These are phyloP conservation scores for Barbus barbus DNA, from an alignment of 2,113 vertebrate species.

Conservation along the genomic window DNA sequence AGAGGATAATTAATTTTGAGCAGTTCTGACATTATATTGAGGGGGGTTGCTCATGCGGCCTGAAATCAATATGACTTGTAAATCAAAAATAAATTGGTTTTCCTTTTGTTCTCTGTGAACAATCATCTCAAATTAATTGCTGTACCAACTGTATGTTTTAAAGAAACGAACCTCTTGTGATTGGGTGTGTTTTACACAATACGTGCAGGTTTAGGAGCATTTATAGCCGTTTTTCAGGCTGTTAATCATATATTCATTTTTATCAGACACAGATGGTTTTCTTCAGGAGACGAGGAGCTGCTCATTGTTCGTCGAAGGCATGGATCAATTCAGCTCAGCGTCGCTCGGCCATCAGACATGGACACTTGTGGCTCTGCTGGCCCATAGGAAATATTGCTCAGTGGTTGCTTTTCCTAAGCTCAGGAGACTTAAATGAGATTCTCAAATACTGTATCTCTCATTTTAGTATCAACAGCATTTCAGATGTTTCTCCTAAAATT, in stretches of 20 bases:
- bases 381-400: no score
- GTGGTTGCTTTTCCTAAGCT: no score
- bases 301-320: conserved; percentile 59
- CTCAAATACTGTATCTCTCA: no score
- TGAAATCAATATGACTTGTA: conserved; percentile 71
- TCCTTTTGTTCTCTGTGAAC: conserved; percentile 66
- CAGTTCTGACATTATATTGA: conserved; percentile 54
- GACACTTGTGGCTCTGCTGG: background rate
- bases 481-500: no score
- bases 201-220: conserved; percentile 63
- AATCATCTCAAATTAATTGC: conserved; percentile 69
- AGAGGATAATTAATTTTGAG: conserved; percentile 70
- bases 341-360: background rate
- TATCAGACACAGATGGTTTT: conserved; percentile 49
- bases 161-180: conserved; percentile 60
- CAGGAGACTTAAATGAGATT: no score
- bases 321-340: conserved; percentile 27
- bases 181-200: conserved; percentile 64
- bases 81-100: conserved; percentile 72
- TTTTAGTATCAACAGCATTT: no score
- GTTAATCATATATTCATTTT: conserved; percentile 68
- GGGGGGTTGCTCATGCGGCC: conserved; percentile 65
- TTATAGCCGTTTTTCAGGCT: conserved; percentile 62
- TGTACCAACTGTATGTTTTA: conserved; percentile 54
- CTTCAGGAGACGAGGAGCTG: conserved; percentile 58